Percentiles rank a stretch among this genome's conserved stretches.
These are phyloP conservation scores for Enteromius thamalakanensis DNA, from an alignment of 2,797 vertebrate species.

Conservation along the genomic window DNA sequence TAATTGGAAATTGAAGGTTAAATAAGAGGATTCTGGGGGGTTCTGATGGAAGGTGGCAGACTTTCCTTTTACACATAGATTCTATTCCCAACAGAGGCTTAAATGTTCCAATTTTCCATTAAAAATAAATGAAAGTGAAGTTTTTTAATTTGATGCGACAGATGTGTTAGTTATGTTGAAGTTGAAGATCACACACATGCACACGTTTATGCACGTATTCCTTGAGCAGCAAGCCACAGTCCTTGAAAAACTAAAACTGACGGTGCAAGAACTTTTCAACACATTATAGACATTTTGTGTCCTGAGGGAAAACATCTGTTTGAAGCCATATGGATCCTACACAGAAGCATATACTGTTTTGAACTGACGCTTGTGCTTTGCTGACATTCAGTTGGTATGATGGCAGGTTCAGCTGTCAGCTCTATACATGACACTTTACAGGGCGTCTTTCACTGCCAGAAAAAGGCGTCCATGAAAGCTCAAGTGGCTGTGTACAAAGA, in stretches of 20 bases:
- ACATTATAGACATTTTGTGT: conserved; percentile 35
- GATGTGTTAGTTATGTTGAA: conserved; percentile 9
- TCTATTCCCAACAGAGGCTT: not conserved
- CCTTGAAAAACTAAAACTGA: conserved; percentile 37
- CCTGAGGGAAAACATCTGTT: conserved; percentile 38
- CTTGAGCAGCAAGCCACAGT: not conserved
- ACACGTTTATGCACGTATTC: not conserved
- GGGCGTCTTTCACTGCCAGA: conserved; percentile 41
- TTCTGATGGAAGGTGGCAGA: not conserved
- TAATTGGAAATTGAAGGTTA: conserved; percentile 5
- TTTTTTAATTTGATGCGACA: conserved; percentile 12
- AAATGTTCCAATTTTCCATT: not conserved
- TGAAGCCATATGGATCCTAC: conserved; percentile 36
- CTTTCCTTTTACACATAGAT: conserved; percentile 8
- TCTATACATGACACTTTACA: conserved; percentile 34
- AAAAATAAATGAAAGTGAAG: conserved; percentile 1
- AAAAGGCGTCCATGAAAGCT: conserved; percentile 21
- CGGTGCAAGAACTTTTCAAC: conserved; percentile 27
- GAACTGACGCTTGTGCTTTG: conserved; percentile 10
- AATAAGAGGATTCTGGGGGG: not conserved
- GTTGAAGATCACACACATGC: conserved; percentile 1
- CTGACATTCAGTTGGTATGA: not conserved
- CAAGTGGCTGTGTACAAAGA: conserved; percentile 40
- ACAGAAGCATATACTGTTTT: conserved; percentile 23
- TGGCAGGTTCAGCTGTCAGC: conserved; percentile 45